Percentiles rank a stretch among this genome's conserved stretches.
phyloP scores from a whole-genome alignment of 2,888 invertebrate genomes.

The Oscheius sp. region DNA sequence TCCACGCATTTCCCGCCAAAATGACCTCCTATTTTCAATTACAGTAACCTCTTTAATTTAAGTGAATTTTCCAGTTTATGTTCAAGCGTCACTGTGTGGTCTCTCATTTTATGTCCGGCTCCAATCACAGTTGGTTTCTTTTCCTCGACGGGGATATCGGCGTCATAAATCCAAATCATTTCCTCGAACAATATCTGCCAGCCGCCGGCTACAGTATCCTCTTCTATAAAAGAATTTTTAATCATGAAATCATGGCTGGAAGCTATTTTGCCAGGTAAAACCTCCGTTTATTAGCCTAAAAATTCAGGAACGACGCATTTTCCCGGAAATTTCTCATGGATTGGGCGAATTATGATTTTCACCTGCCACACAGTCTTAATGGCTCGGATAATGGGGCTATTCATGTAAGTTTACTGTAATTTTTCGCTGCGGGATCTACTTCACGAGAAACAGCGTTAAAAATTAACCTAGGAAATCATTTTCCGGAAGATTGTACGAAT shows the following conservation, averaged over 20 bases:
- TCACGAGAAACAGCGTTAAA: no score
- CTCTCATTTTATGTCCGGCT: conserved; percentile 34
- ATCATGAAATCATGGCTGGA: conserved; percentile 71
- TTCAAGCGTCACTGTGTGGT: conserved; percentile 55
- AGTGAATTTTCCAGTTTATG: conserved; percentile 53
- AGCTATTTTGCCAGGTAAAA: conserved; percentile 50
- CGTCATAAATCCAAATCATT: conserved; percentile 53
- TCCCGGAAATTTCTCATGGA: conserved; percentile 41
- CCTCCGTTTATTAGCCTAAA: no score
- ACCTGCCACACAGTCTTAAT: conserved; percentile 49
- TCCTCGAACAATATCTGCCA: conserved; percentile 58
- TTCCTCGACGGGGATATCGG: conserved; percentile 58
- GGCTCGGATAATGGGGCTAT: conserved; percentile 58
- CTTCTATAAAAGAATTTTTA: conserved; percentile 69
- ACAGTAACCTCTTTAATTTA: no score
- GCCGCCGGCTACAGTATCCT: conserved; percentile 24
- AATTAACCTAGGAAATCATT: no score
- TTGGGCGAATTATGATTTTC: conserved; percentile 50
- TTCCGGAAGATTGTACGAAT: no score
- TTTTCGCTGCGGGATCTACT: no score
- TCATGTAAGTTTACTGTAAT: conserved; percentile 50
- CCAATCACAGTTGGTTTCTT: conserved; percentile 41
- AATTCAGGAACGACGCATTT: conserved; percentile 42
- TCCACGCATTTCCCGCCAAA: no score
- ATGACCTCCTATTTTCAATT: no score